These are phyloP conservation scores for Linnaemya tessellans DNA, from an alignment of 2,888 invertebrate genomes.

Conservation along the genomic window DNA sequence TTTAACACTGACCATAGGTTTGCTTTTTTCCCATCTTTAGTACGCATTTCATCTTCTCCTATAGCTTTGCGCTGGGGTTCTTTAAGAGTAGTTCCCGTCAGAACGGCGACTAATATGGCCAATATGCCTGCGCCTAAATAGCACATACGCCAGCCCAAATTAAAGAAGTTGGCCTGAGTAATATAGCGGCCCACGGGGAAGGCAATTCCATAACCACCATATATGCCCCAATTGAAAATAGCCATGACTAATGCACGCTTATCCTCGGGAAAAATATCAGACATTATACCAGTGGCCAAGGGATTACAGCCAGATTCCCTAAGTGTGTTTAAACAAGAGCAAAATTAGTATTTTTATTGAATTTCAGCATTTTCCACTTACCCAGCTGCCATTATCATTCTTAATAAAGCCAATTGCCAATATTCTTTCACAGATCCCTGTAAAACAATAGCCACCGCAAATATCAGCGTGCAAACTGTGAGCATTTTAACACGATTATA, in stretches of 20 bases:
- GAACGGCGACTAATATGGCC: slow-evolving; percentile 87
- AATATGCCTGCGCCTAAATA: slow-evolving; percentile 92
- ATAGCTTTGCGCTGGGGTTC: slow-evolving; percentile 91
- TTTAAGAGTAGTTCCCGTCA: slow-evolving; percentile 89
- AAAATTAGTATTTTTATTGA: neutral
- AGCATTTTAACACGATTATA: slow-evolving; percentile 90
- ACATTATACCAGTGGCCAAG: slow-evolving; percentile 91
- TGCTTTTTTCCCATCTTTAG: slow-evolving; percentile 84
- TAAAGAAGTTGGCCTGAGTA: slow-evolving; percentile 89
- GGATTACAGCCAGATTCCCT: slow-evolving; percentile 95
- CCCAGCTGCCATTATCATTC: slow-evolving; percentile 94
- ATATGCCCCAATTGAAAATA: slow-evolving; percentile 97
- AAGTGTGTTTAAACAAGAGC: slow-evolving; percentile 62
- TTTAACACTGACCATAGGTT: slow-evolving; percentile 90
- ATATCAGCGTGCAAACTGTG: slow-evolving; percentile 90
- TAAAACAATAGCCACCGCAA: slow-evolving; percentile 92
- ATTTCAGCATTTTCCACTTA: slow-evolving; percentile 78
- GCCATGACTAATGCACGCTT: slow-evolving; percentile 95
- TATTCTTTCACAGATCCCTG: slow-evolving; percentile 93
- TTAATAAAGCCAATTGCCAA: slow-evolving; percentile 94
- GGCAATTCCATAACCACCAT: slow-evolving; percentile 96
- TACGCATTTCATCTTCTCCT: slow-evolving; percentile 85
- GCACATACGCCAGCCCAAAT: slow-evolving; percentile 92
- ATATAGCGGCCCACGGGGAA: slow-evolving; percentile 95
- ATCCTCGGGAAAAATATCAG: slow-evolving; percentile 91